Evolutionary conservation across 2,888 invertebrate species (phyloP).

Genomic region (Agrotis ipsilon): DNA sequence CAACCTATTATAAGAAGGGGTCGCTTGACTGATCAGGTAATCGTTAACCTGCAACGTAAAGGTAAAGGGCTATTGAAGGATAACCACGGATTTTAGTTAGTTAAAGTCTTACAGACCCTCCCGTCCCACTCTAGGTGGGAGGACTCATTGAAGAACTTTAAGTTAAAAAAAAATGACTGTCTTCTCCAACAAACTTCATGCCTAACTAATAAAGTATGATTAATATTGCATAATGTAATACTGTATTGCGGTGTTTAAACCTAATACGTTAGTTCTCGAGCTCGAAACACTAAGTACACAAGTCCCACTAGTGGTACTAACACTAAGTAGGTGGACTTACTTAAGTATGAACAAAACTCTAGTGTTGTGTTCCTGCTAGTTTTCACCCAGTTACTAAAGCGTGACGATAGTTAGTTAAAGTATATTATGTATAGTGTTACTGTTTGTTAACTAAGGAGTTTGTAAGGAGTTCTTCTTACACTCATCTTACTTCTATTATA

Average conservation of each 20-base stretch:
- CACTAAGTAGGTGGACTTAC: conserved; percentile 39
- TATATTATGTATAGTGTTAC: too few relatives aligned
- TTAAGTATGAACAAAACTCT: conserved; percentile 43
- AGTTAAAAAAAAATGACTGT: too few relatives aligned
- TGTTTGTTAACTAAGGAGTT: background rate
- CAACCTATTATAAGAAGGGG: too few relatives aligned
- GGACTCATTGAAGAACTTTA: too few relatives aligned
- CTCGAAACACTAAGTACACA: conserved; percentile 44
- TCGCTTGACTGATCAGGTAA: too few relatives aligned
- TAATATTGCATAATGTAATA: conserved; percentile 21
- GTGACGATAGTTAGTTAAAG: conserved; percentile 18
- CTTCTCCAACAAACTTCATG: conserved; percentile 9
- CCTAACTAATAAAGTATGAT: conserved; percentile 10
- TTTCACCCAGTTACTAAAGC: conserved; percentile 42
- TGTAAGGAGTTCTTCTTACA: background rate
- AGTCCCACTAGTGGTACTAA: conserved; percentile 21
- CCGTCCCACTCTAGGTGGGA: too few relatives aligned
- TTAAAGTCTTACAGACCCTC: too few relatives aligned
- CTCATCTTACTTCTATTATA: too few relatives aligned
- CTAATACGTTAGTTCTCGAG: conserved; percentile 29
- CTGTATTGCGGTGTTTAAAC: conserved; percentile 24
- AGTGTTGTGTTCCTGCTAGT: conserved; percentile 44
- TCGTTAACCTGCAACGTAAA: too few relatives aligned
- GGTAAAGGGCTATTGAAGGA: too few relatives aligned
- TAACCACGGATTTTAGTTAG: too few relatives aligned